These are phyloP conservation scores for Eristalinus aeneus DNA, from an alignment of 2,888 invertebrate species.

Conservation along the genomic window DNA sequence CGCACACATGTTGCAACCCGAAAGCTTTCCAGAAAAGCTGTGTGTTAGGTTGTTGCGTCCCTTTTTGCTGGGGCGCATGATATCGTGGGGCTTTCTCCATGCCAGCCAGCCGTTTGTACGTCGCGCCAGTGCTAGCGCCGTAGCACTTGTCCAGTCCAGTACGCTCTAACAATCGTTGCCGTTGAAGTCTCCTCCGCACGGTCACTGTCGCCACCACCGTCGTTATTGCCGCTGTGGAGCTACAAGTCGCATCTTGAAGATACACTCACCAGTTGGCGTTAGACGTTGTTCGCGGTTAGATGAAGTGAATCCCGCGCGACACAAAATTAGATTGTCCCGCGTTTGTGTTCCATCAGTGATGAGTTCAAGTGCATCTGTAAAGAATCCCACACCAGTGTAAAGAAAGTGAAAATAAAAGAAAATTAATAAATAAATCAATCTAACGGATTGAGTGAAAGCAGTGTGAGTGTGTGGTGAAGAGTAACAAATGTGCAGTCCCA, in stretches of 20 bases:
- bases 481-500: slow-evolving; percentile 29
- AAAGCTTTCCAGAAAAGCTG: slow-evolving; percentile 52
- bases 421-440: background rate
- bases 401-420: background rate
- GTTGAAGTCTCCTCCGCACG: slow-evolving; percentile 20
- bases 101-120: background rate
- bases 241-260: slow-evolving; percentile 54
- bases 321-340: background rate
- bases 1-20: slow-evolving; percentile 18
- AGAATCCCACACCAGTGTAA: background rate
- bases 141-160: slow-evolving; percentile 39
- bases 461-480: background rate
- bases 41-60: slow-evolving; percentile 3
- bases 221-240: slow-evolving; percentile 10
- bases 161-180: background rate
- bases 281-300: slow-evolving; percentile 59
- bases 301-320: slow-evolving; percentile 48
- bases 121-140: slow-evolving; percentile 20
- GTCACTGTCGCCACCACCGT: background rate
- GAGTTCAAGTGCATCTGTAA: background rate
- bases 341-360: background rate
- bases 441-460: background rate
- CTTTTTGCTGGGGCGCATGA: slow-evolving; percentile 34
- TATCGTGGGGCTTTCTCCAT: slow-evolving; percentile 36
- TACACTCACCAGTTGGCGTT: slow-evolving; percentile 52